Base-by-base conservation (phyloP, 2,113 vertebrate genomes). In the Paedocypris sp. region DNA sequence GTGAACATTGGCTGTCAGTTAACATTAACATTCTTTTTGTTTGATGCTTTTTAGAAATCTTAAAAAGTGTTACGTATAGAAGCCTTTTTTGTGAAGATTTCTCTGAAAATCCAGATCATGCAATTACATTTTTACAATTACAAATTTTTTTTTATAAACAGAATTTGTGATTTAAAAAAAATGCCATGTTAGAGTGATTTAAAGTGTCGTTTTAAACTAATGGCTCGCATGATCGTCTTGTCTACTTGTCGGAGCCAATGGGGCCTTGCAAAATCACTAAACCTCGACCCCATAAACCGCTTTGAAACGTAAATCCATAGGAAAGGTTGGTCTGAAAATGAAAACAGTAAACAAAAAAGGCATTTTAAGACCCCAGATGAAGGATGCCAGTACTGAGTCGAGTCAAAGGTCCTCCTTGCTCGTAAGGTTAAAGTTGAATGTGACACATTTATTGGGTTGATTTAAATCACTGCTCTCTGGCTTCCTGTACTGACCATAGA, bases 381-480 rank as follows among this genome's bases (percentile, higher is more conserved):
- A 58, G 38, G 36, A 56, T 41, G 36, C 36, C 23, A 41, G 39
- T 56, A 41, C 53, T 28, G 25, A 57, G 25, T 42, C 11, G 12
- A 58, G 26, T 43, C 25, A 57, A 43, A 57, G 53, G 38, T 43
- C 26, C 20, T 43, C 16, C 11, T 31, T 53, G 50, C 9, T 53
- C 3, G 22, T 23, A 38, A 29, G 52, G 38, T 41, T 58, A 20
- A 22, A 43, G 15, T 45, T 19, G 12, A 58, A 43, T 31, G 38
- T 57, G 53, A 57, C 53, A 57, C 38, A 20, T 57, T 57, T 57
- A 32, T 43, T 12, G 53, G n/a, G 6, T 15, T 31, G 25, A 22
- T 57, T 57, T 32, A 57, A 57, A 32, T 43, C 39, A 42, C 20
- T 23, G 16, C 1, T 45, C 18, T 28, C 3, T 58, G 54, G 26